These are phyloP conservation scores for Amazona guildingii DNA, from an alignment of 2,113 vertebrate species.

Conservation along the genomic window DNA sequence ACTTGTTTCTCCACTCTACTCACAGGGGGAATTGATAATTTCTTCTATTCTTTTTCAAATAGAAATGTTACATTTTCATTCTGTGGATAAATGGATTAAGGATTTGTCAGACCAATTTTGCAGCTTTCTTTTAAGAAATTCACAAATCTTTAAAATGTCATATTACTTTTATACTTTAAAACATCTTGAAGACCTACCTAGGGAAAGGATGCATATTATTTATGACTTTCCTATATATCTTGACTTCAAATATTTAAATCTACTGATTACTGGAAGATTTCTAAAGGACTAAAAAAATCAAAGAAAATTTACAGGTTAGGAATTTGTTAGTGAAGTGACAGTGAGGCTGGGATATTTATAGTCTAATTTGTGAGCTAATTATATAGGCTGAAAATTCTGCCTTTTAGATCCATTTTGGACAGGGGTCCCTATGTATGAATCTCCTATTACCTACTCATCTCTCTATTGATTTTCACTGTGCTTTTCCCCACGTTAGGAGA, in stretches of 20 bases:
- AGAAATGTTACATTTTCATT: slow-evolving; percentile 30
- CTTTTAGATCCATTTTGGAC: not conserved
- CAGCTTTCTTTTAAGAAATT: slow-evolving; percentile 39
- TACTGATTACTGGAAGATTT: slow-evolving; percentile 1
- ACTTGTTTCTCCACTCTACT: not conserved
- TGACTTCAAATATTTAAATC: slow-evolving; percentile 33
- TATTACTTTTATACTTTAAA: slow-evolving; percentile 29
- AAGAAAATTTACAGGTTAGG: not conserved
- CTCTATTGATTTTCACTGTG: not conserved
- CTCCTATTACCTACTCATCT: not conserved
- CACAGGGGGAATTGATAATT: not conserved
- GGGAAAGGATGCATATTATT: not conserved
- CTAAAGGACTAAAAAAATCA: not conserved
- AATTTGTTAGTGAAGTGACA: not conserved
- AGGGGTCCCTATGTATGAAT: not conserved
- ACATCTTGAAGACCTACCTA: not conserved
- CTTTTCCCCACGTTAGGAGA: rapidly evolving
- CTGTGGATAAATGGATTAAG: slow-evolving; percentile 22
- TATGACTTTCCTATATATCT: not conserved
- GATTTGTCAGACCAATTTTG: slow-evolving; percentile 39
- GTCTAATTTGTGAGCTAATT: not conserved
- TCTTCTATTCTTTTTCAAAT: slow-evolving; percentile 1
- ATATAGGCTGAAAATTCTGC: not conserved
- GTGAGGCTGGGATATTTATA: not conserved
- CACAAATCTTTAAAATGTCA: slow-evolving; percentile 34